Evolutionary conservation across 1,140 invertebrate genomes (phyloP).

Genomic region (Bombus consobrinus): DNA sequence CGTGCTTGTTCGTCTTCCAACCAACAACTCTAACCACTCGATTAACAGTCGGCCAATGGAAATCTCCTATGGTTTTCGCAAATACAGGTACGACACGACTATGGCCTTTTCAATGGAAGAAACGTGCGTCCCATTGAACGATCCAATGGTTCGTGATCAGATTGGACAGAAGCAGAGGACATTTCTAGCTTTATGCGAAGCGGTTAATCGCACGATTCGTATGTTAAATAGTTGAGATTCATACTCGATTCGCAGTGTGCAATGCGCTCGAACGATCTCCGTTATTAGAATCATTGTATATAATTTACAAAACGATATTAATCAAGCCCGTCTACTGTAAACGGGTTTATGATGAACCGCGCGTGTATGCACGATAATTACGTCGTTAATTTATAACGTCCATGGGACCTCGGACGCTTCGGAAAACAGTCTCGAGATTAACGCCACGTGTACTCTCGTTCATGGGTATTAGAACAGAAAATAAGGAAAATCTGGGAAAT

Average conservation of each 20-base stretch:
- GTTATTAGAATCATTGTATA: slow-evolving; percentile 16
- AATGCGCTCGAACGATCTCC: neutral
- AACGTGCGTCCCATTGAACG: slow-evolving; percentile 55
- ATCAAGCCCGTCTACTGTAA: neutral
- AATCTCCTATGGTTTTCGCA: slow-evolving; percentile 61
- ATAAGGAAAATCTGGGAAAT: neutral
- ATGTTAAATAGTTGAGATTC: slow-evolving; percentile 21
- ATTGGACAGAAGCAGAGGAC: slow-evolving; percentile 49
- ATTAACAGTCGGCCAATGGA: slow-evolving; percentile 54
- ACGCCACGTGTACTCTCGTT: neutral
- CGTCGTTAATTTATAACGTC: neutral
- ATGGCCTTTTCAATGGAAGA: slow-evolving; percentile 8
- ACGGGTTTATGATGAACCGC: neutral
- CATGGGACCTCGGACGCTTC: neutral
- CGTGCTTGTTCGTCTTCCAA: slow-evolving; percentile 19
- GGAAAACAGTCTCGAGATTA: neutral
- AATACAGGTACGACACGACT: slow-evolving; percentile 59
- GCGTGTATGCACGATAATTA: neutral
- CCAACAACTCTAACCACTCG: slow-evolving; percentile 42
- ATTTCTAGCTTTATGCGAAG: neutral
- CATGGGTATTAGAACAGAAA: neutral
- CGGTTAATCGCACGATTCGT: neutral
- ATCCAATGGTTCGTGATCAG: slow-evolving; percentile 68
- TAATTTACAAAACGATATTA: slow-evolving; percentile 18
- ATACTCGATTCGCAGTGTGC: slow-evolving; percentile 10